Base-by-base conservation (phyloP, 2,888 invertebrate species). In the Volucella inflata region DNA sequence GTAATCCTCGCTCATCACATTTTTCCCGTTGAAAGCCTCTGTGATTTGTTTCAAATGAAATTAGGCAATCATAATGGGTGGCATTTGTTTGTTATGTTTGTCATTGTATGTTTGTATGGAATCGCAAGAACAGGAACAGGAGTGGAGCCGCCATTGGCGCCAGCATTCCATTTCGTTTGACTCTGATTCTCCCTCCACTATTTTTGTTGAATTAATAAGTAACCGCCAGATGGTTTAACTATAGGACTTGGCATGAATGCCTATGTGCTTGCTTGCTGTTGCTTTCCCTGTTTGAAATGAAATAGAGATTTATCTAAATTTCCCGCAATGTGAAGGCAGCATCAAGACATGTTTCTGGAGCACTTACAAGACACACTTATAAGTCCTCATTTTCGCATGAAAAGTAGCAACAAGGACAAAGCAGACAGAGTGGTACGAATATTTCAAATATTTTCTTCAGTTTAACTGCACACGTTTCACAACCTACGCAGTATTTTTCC, bases 211-310 rank as follows among this genome's bases (percentile, higher is more conserved):
- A 71, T 51, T 71, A 51, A 60, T 71, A 50, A 50, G 38, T 14
- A 71, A 59, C 71, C 46, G 21, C 40, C 71, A 71, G 71, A 59
- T 71, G 71, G 40, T 71, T 21, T 50, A 30, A 71, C 48, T 17
- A 50, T 14, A 59, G 55, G 30, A 30, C 30, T 30, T 30, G 30
- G 1, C 44, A 4, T 11, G 8, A 11, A 44, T 12, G 38, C 36
- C 38, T 9, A n/a, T 57, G 11, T 57, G 38, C 46, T 57, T 57
- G 38, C 46, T 57, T 57, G 30, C 30, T 30, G 30, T 57, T 46
- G 42, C 11, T 14, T 16, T 10, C 16, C 21, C n/a, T 40, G 8
- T n/a, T 36, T 48, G 38, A 17, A 30, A 55, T 42, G 11, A 44
- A 68, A 65, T 3, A 44, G 2, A 50, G 11, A 64, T 17, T 4